Base-by-base conservation (phyloP, 2,797 vertebrate genomes). In the Staurois parvus region DNA sequence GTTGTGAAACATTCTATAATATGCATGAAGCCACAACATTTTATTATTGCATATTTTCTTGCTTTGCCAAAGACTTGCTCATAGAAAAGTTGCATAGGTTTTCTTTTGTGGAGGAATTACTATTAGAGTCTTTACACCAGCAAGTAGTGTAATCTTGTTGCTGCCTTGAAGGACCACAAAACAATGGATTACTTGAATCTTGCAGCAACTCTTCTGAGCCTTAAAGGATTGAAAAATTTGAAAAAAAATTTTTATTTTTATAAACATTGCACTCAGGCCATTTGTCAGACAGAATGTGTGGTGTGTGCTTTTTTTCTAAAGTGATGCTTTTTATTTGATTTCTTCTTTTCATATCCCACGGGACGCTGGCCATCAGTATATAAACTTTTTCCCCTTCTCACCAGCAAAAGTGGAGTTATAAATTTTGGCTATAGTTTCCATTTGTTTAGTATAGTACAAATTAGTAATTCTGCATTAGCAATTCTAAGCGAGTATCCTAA, bases 201-300 rank as follows among this genome's bases (percentile, higher is more conserved):
- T 89, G 87, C 87, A 90, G 72, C 88, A 85, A 73, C 81, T 86
- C 81, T 79, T 82, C 88, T 88, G 88, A 92, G 91, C 92, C 91
- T 92, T 92, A 92, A 93, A 62, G 88, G 68, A 88, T 89, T 84
- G 83, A 85, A 87, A 84, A 79, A 85, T 34, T 1, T 0, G 4
- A 2, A 79, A 24, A 11, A 28, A 28, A 13, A 13, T 24, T 79
- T 28, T 87, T 88, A 76, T 81, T 82, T 88, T 89, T 85, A 80
- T 84, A 79, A 76, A 45, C 72, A 85, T 85, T 88, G 73, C 69
- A 73, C 89, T 90, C 87, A 77, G 90, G 89, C 88, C 87, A 59
- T 77, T 75, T 83, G 66, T 75, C 78, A 80, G 76, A 48, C 69
- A 29, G 26, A 80, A 77, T 78, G 68, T 67, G 52, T 81, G 74